These are phyloP conservation scores for Moxostoma hubbsi DNA, from an alignment of 2,797 vertebrate genomes.

Conservation along the genomic window DNA sequence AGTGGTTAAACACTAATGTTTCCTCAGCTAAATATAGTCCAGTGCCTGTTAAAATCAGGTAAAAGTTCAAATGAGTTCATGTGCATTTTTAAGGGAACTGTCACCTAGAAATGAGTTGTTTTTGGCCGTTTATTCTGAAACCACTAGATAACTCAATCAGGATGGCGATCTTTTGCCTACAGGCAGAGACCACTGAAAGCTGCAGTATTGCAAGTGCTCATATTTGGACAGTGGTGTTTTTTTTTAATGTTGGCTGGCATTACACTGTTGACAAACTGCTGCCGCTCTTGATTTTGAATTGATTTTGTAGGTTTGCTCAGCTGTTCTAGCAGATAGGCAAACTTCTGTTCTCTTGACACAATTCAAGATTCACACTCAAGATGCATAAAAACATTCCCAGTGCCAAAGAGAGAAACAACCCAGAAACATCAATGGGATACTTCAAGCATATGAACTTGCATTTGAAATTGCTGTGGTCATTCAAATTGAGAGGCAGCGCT, in stretches of 20 bases:
- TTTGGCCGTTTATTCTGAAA: conserved; percentile 22
- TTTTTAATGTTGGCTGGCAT: conserved; percentile 17
- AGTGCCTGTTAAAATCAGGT: conserved; percentile 20
- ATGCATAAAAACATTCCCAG: conserved; percentile 29
- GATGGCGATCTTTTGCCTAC: conserved; percentile 14
- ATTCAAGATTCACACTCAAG: conserved; percentile 5
- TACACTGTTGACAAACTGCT: conserved; percentile 13
- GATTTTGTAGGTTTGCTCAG: conserved; percentile 27
- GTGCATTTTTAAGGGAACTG: conserved; percentile 6
- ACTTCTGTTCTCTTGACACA: background rate
- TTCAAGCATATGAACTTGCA: conserved; percentile 4
- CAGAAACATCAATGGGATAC: conserved; percentile 30
- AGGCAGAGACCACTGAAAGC: background rate
- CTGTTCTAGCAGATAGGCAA: conserved; percentile 18
- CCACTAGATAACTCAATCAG: conserved; percentile 20
- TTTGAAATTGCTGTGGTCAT: conserved; percentile 16
- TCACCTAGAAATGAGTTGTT: conserved; percentile 25
- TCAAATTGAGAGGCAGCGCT: background rate
- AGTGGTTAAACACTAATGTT: conserved; percentile 37
- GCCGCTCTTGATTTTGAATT: conserved; percentile 7
- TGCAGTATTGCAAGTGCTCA: background rate
- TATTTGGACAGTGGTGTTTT: conserved; percentile 29
- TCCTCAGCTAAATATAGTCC: conserved; percentile 30
- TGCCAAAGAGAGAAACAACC: conserved; percentile 19
- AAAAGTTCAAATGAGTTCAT: conserved; percentile 24